Evolutionary conservation across 1,140 invertebrate species (phyloP), one percentile per base, ranked within the genome.

Genomic region (Trichogramma pretiosum): DNA sequence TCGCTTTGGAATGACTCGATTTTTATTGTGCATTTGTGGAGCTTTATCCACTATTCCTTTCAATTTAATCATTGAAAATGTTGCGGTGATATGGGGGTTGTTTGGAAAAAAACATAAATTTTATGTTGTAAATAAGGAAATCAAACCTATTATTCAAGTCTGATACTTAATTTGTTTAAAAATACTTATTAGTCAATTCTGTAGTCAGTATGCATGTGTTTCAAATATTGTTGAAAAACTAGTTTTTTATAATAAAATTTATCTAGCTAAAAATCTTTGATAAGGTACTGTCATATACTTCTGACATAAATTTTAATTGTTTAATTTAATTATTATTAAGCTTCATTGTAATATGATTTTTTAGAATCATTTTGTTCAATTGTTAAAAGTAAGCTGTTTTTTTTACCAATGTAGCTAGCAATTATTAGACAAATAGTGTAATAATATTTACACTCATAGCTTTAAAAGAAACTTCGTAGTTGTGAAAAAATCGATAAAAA

Each of bases 41-140:
- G 87, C 89, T n/a, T 68, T 95, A 9, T 80, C 83, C 34, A 89
- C 88, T 33, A 92, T 93, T 67, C 89, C 91, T 11, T 81, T 96
- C 46, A 94, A 94, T 71, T 77, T 95, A 50, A 75, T 94, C 33
- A 91, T 94, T 52, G 93, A 97, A 74, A 95, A 93, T 73, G 76
- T 93, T 47, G 92, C 92, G 22, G 89, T 95, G 8, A 82, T 95
- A 55, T 93, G 89, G 88, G 92, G 91, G 7, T 70, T 93, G 22
- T 79, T 92, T 53, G 87, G 89, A 17, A 88, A 93, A 57, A 94
- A 94, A 70, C 86, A 94, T 68, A 89, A 89, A 69, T 97, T 96
- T 74, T 95, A 94, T 70, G 82, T 97, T 54, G 92, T 97, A 8
- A 89, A 93, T 60, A 96, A 95, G 68, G 87, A 92, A 65, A 67